Evolutionary conservation across 2,888 invertebrate genomes (phyloP), one percentile per base, ranked within the genome.

Genomic region (Monochamus alternatus): DNA sequence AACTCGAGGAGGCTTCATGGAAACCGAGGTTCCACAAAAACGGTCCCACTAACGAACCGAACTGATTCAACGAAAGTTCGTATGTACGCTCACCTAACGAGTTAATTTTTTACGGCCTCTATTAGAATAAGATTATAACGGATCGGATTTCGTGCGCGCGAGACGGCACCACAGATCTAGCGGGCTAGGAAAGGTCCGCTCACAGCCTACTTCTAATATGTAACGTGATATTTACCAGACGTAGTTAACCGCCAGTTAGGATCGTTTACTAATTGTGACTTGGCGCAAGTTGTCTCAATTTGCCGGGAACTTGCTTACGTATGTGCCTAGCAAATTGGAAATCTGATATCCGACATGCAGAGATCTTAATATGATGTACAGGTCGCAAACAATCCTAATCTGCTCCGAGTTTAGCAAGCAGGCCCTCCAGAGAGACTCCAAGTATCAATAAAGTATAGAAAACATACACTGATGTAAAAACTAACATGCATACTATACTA

Each of bases 231-330:
- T 80, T 80, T 78, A 80, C 80, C 81, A 81, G 80, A 80, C 80
- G 77, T 82, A 82, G 83, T 83, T 83, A 82, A 83, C 78, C 82
- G 76, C 81, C 81, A 82, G 82, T 83, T 83, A 82, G 81, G 81
- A 82, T 83, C 82, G 80, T 77, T 83, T 80, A 83, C 81, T 83
- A 83, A 83, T 81, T 83, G 81, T 80, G 74, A 80, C 74, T 75
- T 77, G 68, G 76, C 75, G 58, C 30, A 38, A 69, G 73, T 73
- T 76, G 60, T 76, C 73, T 76, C 63, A 76, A 76, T 76, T 76
- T 76, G 70, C 12, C 10, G 60, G 43, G 60, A 60, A 69, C 60
- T 60, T 69, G 44, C 68, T 69, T 60, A 30, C 32, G 30, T 47
- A n/a, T 60, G 60, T 59, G 31, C 52, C 69, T 60, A 44, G 60